Base-by-base conservation (phyloP, 2,888 invertebrate genomes). In the Pammene fasciana region DNA sequence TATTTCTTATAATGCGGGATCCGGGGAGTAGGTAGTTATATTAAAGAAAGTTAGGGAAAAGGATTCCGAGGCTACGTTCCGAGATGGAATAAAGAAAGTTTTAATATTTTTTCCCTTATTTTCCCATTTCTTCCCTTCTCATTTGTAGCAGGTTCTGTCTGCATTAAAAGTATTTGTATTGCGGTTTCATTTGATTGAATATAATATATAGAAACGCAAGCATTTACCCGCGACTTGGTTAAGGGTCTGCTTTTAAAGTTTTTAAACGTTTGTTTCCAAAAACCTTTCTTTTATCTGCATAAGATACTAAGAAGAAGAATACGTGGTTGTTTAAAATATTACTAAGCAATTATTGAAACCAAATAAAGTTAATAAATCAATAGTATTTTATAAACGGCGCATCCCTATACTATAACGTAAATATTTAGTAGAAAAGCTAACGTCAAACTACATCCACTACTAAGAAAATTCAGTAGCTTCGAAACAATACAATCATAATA, bases 61-160 rank as follows among this genome's bases (percentile, higher is more conserved):
- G 84, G 85, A 85, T 88, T 84, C 78, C 75, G 76, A 74, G 78
- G 75, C 76, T 76, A 67, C 75, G 75, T 75, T 76, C 77, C 78
- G 75, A 78, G 79, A 86, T 84, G 81, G 82, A 84, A 86, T 85
- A 83, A 84, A 80, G 80, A 80, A 86, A 86, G 80, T 88, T 86
- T 86, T 85, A 82, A 85, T 86, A 83, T 85, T 84, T 83, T 81
- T 75, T 68, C 74, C 74, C 73, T 77, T 78, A 76, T 75, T 74
- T 79, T 78, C 74, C 75, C 77, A 70, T 72, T 77, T 78, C 78
- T 74, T 75, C 77, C 77, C 75, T 76, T 76, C 78, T 84, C 81
- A 82, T 86, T 85, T 82, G 80, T 79, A 78, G 72, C 74, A 72
- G 72, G 74, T 74, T 77, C 71, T 74, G 71, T 74, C 73, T 77